phyloP scores from a whole-genome alignment of 2,113 vertebrate species.

The Tachycineta bicolor region DNA sequence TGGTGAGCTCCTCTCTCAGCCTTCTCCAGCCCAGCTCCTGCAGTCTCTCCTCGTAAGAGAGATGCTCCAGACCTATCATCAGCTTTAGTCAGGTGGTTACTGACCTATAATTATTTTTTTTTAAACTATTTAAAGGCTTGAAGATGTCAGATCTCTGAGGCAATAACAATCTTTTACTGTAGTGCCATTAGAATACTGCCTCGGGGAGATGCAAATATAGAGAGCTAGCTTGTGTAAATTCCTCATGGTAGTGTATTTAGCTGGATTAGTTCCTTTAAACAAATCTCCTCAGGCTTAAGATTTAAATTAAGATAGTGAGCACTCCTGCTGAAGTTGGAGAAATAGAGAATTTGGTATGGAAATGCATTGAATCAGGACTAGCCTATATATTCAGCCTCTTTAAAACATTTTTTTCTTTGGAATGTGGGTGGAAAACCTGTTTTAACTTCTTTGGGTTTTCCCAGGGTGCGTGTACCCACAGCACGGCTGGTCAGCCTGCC shows the following conservation, averaged over 20 bases:
- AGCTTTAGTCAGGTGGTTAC: not conserved
- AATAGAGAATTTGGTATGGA: not conserved
- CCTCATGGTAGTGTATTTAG: not conserved
- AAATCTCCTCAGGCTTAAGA: not conserved
- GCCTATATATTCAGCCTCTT: not conserved
- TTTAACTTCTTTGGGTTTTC: not conserved
- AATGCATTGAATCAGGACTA: not conserved
- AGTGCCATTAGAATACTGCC: not conserved
- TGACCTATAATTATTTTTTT: not conserved
- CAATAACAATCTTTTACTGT: not conserved
- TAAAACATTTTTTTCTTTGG: not conserved
- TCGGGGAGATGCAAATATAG: not conserved
- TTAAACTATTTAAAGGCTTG: not conserved
- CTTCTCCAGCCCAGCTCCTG: not conserved
- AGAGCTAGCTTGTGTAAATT: not conserved
- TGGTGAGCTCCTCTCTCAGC: not conserved
- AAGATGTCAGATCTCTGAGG: not conserved
- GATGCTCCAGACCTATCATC: not conserved
- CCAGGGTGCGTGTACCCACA: rapidly evolving
- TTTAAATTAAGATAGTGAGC: not conserved
- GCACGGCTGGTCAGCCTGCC: not conserved
- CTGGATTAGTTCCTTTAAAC: not conserved
- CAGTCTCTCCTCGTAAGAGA: not conserved
- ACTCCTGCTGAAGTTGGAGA: not conserved
- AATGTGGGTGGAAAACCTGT: not conserved